Base-by-base conservation (phyloP, 2,888 invertebrate species). In the Caenorhabditis becei region DNA sequence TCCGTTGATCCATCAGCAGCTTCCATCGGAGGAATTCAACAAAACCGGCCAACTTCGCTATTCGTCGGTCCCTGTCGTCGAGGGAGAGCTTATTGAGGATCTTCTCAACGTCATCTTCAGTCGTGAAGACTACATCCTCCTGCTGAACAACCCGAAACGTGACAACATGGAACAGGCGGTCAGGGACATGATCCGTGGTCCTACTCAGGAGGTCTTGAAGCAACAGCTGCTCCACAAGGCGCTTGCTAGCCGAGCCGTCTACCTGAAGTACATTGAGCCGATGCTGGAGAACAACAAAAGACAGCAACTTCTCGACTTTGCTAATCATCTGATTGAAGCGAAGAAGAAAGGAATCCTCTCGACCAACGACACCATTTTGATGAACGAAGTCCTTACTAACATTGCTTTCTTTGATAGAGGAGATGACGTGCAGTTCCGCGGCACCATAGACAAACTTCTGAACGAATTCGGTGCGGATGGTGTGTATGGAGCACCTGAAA, bases 171-270 rank as follows among this genome's bases (percentile, higher is more conserved):
- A 23, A 10, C 41, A 44, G 8, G 18, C 26, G 0, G 32, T 67
- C 20, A 20, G 28, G 32, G 61, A 69, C 3, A 69, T 69, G 69
- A 53, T 77, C 32, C 63, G 69, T 2, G 2, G 47, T n/a, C 69
- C 69, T 11, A 49, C 47, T 8, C 69, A 77, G 20, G 35, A 54
- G n/a, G 62, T 69, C 3, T 24, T 77, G n/a, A 37, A 63, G 41
- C 47, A 77, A 20, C 62, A 77, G 16, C 20, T 77, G 11, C 28
- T 63, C 0, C 69, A 69, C 63, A 77, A 77, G 41, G 61, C 69
- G 24, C 54, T 77, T 8, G 77, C 54, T 4, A 20, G 23, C 11
- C 67, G 67, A 20, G 77, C 67, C 11, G 56, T 35, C 28, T 63
- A 69, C 20, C 37, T 24, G 16, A 62, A 77, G 44, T 62, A 47